Percentiles rank a stretch among this genome's conserved stretches.
Evolutionary conservation across 1,140 invertebrate genomes (phyloP).

Genomic region (Druon quercuslanigerum): DNA sequence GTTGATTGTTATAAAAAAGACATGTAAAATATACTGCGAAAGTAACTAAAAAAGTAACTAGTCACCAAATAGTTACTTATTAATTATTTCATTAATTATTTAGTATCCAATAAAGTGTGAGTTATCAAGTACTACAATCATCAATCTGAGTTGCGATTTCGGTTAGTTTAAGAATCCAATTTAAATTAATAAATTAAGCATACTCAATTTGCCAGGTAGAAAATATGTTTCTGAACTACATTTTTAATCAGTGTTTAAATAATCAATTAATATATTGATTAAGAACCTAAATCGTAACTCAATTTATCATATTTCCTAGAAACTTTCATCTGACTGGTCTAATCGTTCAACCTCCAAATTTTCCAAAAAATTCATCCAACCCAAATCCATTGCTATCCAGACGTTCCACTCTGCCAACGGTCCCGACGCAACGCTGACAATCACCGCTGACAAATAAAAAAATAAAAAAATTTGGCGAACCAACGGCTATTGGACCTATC

Average conservation of each 20-base stretch:
- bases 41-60: no score
- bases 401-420: constrained; percentile 68
- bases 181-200: background rate
- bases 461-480: constrained; percentile 51
- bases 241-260: no score
- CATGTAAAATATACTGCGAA: no score
- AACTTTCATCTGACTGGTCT: background rate
- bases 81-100: background rate
- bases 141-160: constrained; percentile 19
- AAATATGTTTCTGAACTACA: no score
- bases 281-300: constrained; percentile 19
- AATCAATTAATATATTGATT: background rate
- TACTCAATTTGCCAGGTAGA: background rate
- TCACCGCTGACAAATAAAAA: constrained; percentile 56
- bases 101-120: background rate
- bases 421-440: constrained; percentile 73
- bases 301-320: constrained; percentile 7
- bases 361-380: constrained; percentile 34
- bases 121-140: constrained; percentile 2
- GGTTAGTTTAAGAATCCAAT: background rate
- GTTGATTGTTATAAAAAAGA: no score
- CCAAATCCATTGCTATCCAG: constrained; percentile 56
- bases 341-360: constrained; percentile 3
- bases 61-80: no score
- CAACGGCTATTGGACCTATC: constrained; percentile 45